Evolutionary conservation across 2,113 vertebrate species (phyloP).

Genomic region (Dascyllus trimaculatus): DNA sequence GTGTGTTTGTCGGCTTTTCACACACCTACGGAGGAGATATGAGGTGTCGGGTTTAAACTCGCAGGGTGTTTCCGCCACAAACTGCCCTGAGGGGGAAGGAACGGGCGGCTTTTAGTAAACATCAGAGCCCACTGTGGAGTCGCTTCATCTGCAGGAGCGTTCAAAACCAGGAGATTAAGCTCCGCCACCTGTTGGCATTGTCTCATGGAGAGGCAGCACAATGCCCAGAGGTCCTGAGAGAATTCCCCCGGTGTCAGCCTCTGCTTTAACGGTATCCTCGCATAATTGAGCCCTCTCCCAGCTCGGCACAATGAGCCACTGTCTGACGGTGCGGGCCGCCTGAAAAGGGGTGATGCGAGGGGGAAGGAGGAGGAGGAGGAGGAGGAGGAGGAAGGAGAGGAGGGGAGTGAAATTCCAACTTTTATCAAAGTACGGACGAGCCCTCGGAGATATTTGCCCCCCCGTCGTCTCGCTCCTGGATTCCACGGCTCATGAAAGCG

Average conservation of each 20-base stretch:
- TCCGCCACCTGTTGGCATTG: constrained; percentile 52
- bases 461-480: constrained; percentile 33
- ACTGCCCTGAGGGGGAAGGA: neutral
- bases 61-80: constrained; percentile 18
- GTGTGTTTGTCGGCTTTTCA: neutral
- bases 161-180: constrained; percentile 32
- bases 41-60: constrained; percentile 54
- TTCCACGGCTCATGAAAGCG: constrained; percentile 37
- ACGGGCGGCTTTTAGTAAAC: constrained; percentile 31
- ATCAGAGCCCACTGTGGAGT: constrained; percentile 5
- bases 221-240: constrained; percentile 62
- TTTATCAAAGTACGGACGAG: constrained; percentile 70
- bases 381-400: neutral
- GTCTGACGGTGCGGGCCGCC: constrained; percentile 51
- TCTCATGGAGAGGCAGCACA: constrained; percentile 41
- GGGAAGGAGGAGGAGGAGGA: constrained; percentile 7
- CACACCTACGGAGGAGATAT: constrained; percentile 19
- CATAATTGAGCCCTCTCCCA: constrained; percentile 44
- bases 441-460: constrained; percentile 56
- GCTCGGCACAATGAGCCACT: constrained; percentile 76
- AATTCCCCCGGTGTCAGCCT: constrained; percentile 52
- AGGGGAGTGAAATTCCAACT: constrained; percentile 66
- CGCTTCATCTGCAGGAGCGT: constrained; percentile 35
- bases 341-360: constrained; percentile 55
- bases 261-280: constrained; percentile 28